These are phyloP conservation scores for Scaptomyza tumidula DNA, from an alignment of 2,888 invertebrate genomes.

Conservation along the genomic window DNA sequence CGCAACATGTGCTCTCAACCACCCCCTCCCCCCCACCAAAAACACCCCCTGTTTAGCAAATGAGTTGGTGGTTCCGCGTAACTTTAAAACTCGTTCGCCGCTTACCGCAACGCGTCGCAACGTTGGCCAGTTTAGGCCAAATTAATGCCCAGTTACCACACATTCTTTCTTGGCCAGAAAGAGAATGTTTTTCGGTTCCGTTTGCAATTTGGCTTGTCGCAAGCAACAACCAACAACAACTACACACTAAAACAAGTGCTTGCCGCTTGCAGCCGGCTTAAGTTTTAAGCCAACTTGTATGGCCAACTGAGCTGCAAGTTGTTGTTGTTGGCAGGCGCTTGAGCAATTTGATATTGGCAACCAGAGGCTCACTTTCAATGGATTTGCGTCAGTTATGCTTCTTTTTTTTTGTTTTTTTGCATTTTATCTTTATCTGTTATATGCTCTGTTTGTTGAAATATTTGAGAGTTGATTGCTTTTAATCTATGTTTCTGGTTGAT, in stretches of 20 bases:
- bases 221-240: slow-evolving; percentile 46
- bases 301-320: slow-evolving; percentile 64
- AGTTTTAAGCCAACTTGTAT: slow-evolving; percentile 31
- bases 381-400: slow-evolving; percentile 56
- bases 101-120: slow-evolving; percentile 31
- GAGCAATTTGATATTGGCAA: slow-evolving; percentile 78
- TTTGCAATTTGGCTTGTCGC: slow-evolving; percentile 71
- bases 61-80: slow-evolving; percentile 73
- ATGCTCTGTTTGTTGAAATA: neutral
- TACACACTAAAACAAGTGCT: slow-evolving; percentile 21
- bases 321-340: slow-evolving; percentile 53
- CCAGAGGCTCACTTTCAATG: slow-evolving; percentile 70
- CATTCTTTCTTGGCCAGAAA: slow-evolving; percentile 65
- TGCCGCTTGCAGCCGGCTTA: slow-evolving; percentile 4
- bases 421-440: neutral
- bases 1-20: slow-evolving; percentile 39
- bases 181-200: slow-evolving; percentile 65
- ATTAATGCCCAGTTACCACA: slow-evolving; percentile 59
- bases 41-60: slow-evolving; percentile 37
- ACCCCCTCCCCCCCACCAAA: neutral
- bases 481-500: too few relatives aligned
- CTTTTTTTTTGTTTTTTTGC: neutral
- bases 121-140: slow-evolving; percentile 8
- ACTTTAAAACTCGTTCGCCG: slow-evolving; percentile 70
- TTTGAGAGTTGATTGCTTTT: neutral